Evolutionary conservation across 2,888 invertebrate genomes (phyloP), one percentile per base, ranked within the genome.

Genomic region (Polylopha cassiicola): DNA sequence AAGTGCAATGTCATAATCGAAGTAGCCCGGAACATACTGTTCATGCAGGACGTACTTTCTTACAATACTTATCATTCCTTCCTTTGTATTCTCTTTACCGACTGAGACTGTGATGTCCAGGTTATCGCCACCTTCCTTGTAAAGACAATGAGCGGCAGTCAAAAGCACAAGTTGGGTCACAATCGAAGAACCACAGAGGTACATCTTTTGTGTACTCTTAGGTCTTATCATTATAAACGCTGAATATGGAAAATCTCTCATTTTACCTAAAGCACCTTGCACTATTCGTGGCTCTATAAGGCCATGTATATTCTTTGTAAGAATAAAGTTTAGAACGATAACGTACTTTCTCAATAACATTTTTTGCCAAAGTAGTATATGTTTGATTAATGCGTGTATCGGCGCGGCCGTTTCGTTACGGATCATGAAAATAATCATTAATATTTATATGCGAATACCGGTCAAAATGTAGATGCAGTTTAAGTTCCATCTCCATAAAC

Each of bases 101-200:
- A 53, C 41, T 3, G 37, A 20, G 2, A 44, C 24, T 2, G 32
- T 20, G 1, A 50, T 24, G 0, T 3, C 5, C 0, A 26, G 29
- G 0, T 2, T 3, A 0, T 0, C 0, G 0, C 0, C 0, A 31
- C 56, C 61, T 1, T 6, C 17, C 4, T 28, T 18, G 1, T 18
- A 7, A 1, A 58, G 0, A 16, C 65, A 70, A 31, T 71, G 71
- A 0, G 55, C 69, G 0, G 67, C 70, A 0, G 70, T 61, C 1
- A 71, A 9, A 1, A 64, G 7, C 3, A 67, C 31, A 0, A 4
- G 10, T 16, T 61, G 57, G 23, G 62, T 72, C 0, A 73, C 1
- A 2, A 73, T 54, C 0, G 71, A 70, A 0, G 55, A 44, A 0
- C 68, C 68, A 17, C 70, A 73, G 0, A n/a, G n/a, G n/a, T n/a